phyloP scores from a whole-genome alignment of 64 coral and sea anemone genomes.

The Stichodactyla helianthus region DNA sequence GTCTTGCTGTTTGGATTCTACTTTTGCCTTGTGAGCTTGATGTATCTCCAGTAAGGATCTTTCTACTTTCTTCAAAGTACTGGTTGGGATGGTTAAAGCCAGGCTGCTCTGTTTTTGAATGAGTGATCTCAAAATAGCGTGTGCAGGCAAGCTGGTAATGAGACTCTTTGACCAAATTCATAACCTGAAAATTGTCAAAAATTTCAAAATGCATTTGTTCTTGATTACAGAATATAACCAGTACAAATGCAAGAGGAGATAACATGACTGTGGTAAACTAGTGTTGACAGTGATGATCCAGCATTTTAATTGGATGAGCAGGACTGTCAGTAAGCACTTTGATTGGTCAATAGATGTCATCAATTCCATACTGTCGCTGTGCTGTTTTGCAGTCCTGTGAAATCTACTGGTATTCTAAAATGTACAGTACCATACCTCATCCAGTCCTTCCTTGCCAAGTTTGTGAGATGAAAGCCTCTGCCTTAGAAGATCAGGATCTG shows the following conservation, averaged over 20 bases:
- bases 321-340: no score
- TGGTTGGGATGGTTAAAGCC: slow-evolving; percentile 89
- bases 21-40: not conserved
- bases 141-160: slow-evolving; percentile 96
- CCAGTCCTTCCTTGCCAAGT: slow-evolving; percentile 59
- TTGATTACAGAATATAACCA: no score
- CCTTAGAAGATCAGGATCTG: slow-evolving; percentile 76
- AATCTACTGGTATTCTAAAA: not conserved
- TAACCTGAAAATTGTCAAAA: slow-evolving; percentile 46
- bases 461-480: slow-evolving; percentile 64
- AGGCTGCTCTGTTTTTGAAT: slow-evolving; percentile 22
- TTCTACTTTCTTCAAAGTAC: slow-evolving; percentile 90
- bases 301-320: no score
- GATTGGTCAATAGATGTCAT: no score
- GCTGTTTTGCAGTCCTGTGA: no score
- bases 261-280: no score
- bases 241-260: no score
- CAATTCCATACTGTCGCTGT: no score
- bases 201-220: no score
- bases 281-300: no score
- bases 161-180: slow-evolving; percentile 78
- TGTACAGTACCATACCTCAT: slow-evolving; percentile 52
- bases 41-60: slow-evolving; percentile 1
- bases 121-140: slow-evolving; percentile 90
- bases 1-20: not conserved